Percentiles rank a stretch among this genome's conserved stretches.
phyloP scores from a whole-genome alignment of 1,140 invertebrate species.

The Lepidurus arcticus region DNA sequence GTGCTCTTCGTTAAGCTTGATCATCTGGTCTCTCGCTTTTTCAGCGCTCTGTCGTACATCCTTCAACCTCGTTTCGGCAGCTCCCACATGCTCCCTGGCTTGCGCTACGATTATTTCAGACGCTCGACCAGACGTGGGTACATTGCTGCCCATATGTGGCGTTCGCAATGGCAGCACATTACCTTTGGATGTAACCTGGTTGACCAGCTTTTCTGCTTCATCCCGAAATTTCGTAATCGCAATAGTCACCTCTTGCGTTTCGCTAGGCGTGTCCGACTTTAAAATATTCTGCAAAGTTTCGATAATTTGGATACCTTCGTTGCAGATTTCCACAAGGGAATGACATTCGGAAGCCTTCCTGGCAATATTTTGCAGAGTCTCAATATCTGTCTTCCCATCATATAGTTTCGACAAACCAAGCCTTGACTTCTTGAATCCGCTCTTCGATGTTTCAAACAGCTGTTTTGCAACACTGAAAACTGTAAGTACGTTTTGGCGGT shows the following conservation, averaged over 20 bases:
- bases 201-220: not conserved
- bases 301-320: not conserved
- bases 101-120: conserved; percentile 11
- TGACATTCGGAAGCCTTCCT: not conserved
- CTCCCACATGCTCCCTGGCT: not conserved
- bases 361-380: not conserved
- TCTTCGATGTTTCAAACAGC: not conserved
- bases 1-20: conserved; percentile 24
- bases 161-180: not conserved
- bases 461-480: not conserved
- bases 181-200: not conserved
- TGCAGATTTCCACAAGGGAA: not conserved
- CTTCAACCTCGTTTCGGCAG: conserved; percentile 17
- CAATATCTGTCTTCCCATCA: not conserved
- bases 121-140: conserved; percentile 13
- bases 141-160: not conserved
- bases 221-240: not conserved
- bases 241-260: not conserved
- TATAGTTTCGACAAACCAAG: not conserved
- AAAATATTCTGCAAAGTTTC: not conserved
- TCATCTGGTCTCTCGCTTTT: conserved; percentile 26
- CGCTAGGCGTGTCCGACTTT: not conserved
- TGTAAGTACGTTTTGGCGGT: not conserved
- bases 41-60: conserved; percentile 21
- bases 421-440: not conserved